phyloP scores from a whole-genome alignment of 2,113 vertebrate genomes.

The Halcyon senegalensis region DNA sequence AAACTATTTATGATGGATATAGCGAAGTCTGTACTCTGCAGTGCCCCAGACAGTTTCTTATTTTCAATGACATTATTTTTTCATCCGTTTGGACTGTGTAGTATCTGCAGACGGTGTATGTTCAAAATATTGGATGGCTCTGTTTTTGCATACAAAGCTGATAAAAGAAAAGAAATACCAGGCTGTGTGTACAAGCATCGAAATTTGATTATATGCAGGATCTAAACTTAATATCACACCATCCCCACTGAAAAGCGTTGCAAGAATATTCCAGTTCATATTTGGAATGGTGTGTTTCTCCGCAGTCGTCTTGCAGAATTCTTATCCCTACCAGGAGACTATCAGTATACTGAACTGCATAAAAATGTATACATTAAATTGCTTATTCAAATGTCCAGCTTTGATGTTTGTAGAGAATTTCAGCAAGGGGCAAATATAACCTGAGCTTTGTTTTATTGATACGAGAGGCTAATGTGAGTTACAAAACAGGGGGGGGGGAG shows the following conservation, averaged over 20 bases:
- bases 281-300: constrained; percentile 77
- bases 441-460: constrained; percentile 78
- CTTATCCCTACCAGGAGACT: constrained; percentile 75
- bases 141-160: constrained; percentile 71
- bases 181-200: constrained; percentile 63
- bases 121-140: constrained; percentile 45
- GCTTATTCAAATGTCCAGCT: constrained; percentile 79
- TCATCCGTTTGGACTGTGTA: constrained; percentile 39
- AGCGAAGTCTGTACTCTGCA: neutral
- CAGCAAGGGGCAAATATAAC: constrained; percentile 72
- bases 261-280: constrained; percentile 77
- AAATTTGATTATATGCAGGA: constrained; percentile 79
- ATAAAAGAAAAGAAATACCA: constrained; percentile 66
- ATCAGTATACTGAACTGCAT: constrained; percentile 78
- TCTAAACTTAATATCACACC: constrained; percentile 77
- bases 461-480: constrained; percentile 31
- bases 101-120: constrained; percentile 29
- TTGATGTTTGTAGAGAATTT: constrained; percentile 77
- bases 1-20: constrained; percentile 10
- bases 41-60: neutral
- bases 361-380: constrained; percentile 82
- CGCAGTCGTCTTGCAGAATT: constrained; percentile 75
- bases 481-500: constrained; percentile 25
- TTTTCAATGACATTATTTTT: constrained; percentile 57
- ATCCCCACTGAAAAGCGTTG: constrained; percentile 64